These are phyloP conservation scores for Hipposideros larvatus DNA, from an alignment of 2,797 vertebrate genomes.

Conservation along the genomic window DNA sequence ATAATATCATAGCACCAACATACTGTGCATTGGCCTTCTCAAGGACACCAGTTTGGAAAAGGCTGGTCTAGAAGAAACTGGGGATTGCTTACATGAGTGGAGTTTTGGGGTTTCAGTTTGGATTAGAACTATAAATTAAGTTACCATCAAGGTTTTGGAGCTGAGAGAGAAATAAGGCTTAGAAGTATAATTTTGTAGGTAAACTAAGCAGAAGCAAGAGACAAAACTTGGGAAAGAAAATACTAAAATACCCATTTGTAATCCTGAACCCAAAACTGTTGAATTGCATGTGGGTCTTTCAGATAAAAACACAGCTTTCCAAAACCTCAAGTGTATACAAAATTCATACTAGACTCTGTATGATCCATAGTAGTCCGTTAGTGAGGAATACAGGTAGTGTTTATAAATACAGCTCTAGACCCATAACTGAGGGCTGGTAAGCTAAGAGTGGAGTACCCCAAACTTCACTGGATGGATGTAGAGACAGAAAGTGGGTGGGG, in stretches of 20 bases:
- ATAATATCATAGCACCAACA: neutral
- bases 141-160: neutral
- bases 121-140: conserved; percentile 19
- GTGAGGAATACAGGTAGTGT: neutral
- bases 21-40: neutral
- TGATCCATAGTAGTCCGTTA: neutral
- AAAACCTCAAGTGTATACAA: neutral
- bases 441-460: neutral
- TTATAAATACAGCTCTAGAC: neutral
- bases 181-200: neutral
- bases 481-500: neutral
- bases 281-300: neutral
- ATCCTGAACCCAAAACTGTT: neutral
- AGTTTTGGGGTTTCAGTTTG: conserved; percentile 30
- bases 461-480: neutral
- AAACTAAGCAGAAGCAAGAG: conserved; percentile 40
- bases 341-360: neutral
- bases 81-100: neutral
- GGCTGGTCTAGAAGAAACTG: conserved; percentile 36
- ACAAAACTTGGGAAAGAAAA: conserved; percentile 44
- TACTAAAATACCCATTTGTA: neutral
- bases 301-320: neutral
- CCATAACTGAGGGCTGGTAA: neutral
- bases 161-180: conserved; percentile 32
- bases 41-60: neutral